Evolutionary conservation across 2,888 invertebrate species (phyloP), one percentile per base, ranked within the genome.

Genomic region (Scrobipalpa atriplicella): DNA sequence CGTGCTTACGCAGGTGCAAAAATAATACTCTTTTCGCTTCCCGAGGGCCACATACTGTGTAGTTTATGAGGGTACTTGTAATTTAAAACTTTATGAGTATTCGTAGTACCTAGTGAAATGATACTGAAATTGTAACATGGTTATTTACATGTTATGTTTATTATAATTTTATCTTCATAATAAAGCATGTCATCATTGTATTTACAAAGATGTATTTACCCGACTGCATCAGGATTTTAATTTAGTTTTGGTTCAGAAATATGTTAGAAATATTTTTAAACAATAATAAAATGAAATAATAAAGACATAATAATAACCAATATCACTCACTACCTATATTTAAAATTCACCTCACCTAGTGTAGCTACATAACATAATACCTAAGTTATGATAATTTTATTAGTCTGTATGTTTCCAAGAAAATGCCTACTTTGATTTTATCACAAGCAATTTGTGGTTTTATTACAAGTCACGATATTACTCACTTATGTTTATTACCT

Each of bases 391-490:
- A 19, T 21, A 54, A 54, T 21, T 18, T 54, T 54, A 54, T 54
- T 54, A 54, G 8, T 19, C 54, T 19, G 54, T 21, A 1, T 54
- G 18, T 19, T 54, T 21, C 54, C 54, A 21, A 54, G 21, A 54
- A 51, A 54, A 21, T 43, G 43, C 11, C 54, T 7, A 1, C 21
- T 21, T 2, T 54, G 21, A 54, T 19, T 54, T 21, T 54, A 54
- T 54, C 54, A 6, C 54, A 54, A 11, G 54, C 54, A 54, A 54
- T 54, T 54, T 54, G 54, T 54, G 54, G 54, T 54, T 54, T 54
- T 54, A 54, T 54, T 54, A 54, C 54, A 18, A 19, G 18, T 16
- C 51, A 18, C 19, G 21, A 54, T 54, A 54, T 54, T 54, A 21
- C 54, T 54, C 19, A 54, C 54, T 29, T 29, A 29, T 21, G 54